These are phyloP conservation scores for Neuroscelio doddi DNA, from an alignment of 2,888 invertebrate species.

Conservation along the genomic window DNA sequence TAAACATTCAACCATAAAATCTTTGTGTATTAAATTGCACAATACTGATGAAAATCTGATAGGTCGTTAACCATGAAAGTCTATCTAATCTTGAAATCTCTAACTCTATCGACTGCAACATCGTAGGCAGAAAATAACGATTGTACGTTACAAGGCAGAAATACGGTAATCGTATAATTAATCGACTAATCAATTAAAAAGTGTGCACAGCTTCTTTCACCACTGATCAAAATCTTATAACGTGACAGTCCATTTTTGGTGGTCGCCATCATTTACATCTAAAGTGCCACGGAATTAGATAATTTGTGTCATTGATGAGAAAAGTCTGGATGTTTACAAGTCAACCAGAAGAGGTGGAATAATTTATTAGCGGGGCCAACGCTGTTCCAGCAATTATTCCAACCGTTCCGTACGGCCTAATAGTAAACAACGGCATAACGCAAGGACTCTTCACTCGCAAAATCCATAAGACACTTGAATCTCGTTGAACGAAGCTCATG, in stretches of 20 bases:
- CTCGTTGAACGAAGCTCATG: conserved; percentile 16
- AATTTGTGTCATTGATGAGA: conserved; percentile 53
- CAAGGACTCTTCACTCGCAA: conserved; percentile 23
- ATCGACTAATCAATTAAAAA: conserved; percentile 36
- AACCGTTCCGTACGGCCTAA: conserved; percentile 9
- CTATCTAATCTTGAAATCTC: conserved; percentile 1
- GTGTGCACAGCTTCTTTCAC: conserved; percentile 1
- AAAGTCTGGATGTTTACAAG: conserved; percentile 21
- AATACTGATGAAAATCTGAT: too few relatives aligned
- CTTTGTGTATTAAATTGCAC: too few relatives aligned
- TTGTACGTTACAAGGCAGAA: conserved; percentile 22
- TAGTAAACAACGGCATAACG: conserved; percentile 19
- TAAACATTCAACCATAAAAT: too few relatives aligned
- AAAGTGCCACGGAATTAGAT: conserved; percentile 46
- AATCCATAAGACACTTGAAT: conserved; percentile 26
- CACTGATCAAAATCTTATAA: conserved; percentile 20
- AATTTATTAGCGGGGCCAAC: conserved; percentile 30
- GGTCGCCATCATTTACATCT: conserved; percentile 32
- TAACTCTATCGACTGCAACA: conserved; percentile 2
- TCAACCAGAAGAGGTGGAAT: conserved; percentile 46
- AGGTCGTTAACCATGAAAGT: too few relatives aligned
- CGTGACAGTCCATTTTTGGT: conserved; percentile 32
- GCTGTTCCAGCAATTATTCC: conserved; percentile 38
- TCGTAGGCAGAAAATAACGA: conserved; percentile 7
- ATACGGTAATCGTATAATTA: conserved; percentile 27